Percentiles rank a stretch among this genome's conserved stretches.
phyloP scores from a whole-genome alignment of 2,113 vertebrate genomes.

The Cyprinodon tularosa region DNA sequence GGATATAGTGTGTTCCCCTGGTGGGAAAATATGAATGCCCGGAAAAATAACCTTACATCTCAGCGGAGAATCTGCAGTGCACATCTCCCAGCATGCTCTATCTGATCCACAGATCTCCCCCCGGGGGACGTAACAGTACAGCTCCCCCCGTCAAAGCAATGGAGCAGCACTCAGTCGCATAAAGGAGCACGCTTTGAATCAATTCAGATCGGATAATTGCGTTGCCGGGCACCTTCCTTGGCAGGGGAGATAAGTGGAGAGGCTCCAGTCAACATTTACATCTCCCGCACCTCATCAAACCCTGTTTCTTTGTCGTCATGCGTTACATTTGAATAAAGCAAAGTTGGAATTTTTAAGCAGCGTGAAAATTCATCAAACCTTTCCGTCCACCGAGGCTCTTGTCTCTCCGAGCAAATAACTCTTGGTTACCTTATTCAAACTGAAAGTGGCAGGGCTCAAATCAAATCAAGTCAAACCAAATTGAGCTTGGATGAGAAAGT shows the following conservation, averaged over 20 bases:
- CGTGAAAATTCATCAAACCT: slow-evolving; percentile 54
- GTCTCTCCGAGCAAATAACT: slow-evolving; percentile 67
- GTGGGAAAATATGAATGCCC: slow-evolving; percentile 26
- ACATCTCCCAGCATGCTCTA: slow-evolving; percentile 44
- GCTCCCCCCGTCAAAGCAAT: slow-evolving; percentile 40
- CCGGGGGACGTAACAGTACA: slow-evolving; percentile 35
- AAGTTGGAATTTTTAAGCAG: slow-evolving; percentile 61
- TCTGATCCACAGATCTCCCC: slow-evolving; percentile 44
- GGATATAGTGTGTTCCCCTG: slow-evolving; percentile 18
- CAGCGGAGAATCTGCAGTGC: slow-evolving; percentile 45
- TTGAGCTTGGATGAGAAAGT: slow-evolving; percentile 47
- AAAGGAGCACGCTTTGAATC: slow-evolving; percentile 54
- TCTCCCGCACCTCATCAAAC: slow-evolving; percentile 66
- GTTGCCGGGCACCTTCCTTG: slow-evolving; percentile 45
- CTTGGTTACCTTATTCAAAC: slow-evolving; percentile 65
- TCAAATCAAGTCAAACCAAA: slow-evolving; percentile 75
- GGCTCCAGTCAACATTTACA: slow-evolving; percentile 59
- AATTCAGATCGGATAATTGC: slow-evolving; percentile 62
- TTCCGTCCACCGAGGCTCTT: slow-evolving; percentile 35
- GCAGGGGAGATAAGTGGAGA: slow-evolving; percentile 60
- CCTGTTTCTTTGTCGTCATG: slow-evolving; percentile 51
- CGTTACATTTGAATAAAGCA: slow-evolving; percentile 65
- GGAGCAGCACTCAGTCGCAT: slow-evolving; percentile 57
- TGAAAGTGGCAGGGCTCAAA: slow-evolving; percentile 72
- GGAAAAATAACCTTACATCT: slow-evolving; percentile 34